Conservation (phyloP, 2,888 invertebrate genomes). For the Drosophila kambysellisi region DNA sequence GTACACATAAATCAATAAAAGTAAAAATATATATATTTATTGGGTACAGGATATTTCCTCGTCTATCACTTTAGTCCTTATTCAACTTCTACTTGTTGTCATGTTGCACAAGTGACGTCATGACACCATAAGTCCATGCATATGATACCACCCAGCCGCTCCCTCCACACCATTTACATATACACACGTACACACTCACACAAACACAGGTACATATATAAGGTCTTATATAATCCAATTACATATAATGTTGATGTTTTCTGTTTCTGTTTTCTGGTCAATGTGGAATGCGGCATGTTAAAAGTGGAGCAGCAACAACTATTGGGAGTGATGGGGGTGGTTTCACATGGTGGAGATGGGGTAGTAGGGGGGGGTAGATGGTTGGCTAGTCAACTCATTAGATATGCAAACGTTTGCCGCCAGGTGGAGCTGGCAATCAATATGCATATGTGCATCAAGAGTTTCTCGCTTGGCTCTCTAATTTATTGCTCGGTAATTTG, state of each 20-base stretch:
- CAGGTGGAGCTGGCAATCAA: constrained; percentile 49
- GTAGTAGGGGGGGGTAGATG: background rate
- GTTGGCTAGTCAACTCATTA: constrained; percentile 35
- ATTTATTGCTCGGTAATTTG: constrained; percentile 70
- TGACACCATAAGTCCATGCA: background rate
- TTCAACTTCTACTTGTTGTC: background rate
- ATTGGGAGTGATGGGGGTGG: background rate
- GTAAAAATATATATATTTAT: background rate
- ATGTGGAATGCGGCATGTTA: constrained; percentile 28
- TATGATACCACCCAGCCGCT: background rate
- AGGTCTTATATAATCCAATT: constrained; percentile 12
- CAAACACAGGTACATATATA: background rate
- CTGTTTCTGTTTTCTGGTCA: constrained; percentile 19
- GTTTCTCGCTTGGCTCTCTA: constrained; percentile 39
- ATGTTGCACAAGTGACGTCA: constrained; percentile 9
- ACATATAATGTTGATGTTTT: background rate
- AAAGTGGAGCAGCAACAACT: constrained; percentile 43
- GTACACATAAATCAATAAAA: background rate
- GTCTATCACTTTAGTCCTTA: background rate
- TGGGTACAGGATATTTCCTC: background rate
- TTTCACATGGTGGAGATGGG: background rate
- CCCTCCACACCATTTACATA: background rate
- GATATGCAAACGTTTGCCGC: constrained; percentile 40
- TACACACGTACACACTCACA: background rate
- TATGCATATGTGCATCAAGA: constrained; percentile 49